Evolutionary conservation across 2,888 invertebrate genomes (phyloP).

Genomic region (Agrochola circellaris): DNA sequence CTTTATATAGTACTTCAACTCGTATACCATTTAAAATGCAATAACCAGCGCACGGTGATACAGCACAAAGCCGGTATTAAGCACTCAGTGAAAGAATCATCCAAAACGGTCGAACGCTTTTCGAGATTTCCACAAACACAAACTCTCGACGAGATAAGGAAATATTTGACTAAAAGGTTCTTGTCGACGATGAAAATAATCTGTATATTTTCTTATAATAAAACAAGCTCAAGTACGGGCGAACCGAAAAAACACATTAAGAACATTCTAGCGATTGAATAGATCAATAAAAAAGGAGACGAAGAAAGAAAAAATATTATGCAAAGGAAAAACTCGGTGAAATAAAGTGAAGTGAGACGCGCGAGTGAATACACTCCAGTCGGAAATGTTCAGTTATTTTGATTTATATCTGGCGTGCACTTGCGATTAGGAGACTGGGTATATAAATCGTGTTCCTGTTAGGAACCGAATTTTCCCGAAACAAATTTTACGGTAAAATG

Average conservation of each 20-base stretch:
- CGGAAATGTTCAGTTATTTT: constrained; percentile 83
- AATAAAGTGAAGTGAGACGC: constrained; percentile 74
- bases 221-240: constrained; percentile 65
- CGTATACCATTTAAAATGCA: constrained; percentile 34
- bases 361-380: constrained; percentile 74
- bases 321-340: constrained; percentile 64
- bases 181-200: constrained; percentile 66
- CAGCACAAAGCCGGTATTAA: constrained; percentile 48
- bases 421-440: constrained; percentile 57
- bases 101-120: constrained; percentile 54
- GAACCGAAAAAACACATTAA: constrained; percentile 75
- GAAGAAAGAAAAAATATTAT: constrained; percentile 70
- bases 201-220: constrained; percentile 68
- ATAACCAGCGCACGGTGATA: constrained; percentile 36
- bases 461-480: constrained; percentile 42
- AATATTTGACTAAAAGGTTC: constrained; percentile 65
- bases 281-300: constrained; percentile 79
- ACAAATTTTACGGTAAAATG: constrained; percentile 41
- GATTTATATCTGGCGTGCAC: constrained; percentile 73
- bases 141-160: constrained; percentile 42
- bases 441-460: constrained; percentile 56
- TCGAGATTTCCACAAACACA: constrained; percentile 62
- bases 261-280: constrained; percentile 81
- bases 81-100: constrained; percentile 25
- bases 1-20: constrained; percentile 9